These are phyloP conservation scores for Cryptotermes secundus DNA, from an alignment of 1,140 invertebrate species.

Conservation along the genomic window DNA sequence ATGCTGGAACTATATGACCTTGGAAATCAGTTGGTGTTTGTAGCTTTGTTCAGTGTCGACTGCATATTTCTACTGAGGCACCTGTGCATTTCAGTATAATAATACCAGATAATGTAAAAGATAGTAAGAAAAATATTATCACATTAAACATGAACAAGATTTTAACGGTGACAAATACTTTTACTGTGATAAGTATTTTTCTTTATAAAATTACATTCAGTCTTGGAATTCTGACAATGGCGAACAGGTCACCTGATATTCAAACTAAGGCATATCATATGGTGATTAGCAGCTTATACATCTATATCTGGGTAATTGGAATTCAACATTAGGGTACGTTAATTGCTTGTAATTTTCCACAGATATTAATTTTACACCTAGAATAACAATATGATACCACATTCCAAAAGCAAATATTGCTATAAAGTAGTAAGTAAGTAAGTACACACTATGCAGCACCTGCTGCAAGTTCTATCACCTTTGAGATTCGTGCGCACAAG, in stretches of 20 bases:
- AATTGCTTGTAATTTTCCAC: neutral
- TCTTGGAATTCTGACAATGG: neutral
- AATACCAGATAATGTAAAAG: neutral
- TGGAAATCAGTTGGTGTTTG: too few relatives aligned
- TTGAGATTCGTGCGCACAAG: neutral
- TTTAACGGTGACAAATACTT: neutral
- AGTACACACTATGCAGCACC: neutral
- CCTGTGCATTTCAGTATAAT: neutral
- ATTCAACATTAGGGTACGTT: neutral
- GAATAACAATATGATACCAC: neutral
- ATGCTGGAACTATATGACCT: too few relatives aligned
- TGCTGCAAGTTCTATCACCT: too few relatives aligned
- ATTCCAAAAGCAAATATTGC: neutral
- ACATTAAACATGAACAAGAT: neutral
- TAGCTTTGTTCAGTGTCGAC: too few relatives aligned
- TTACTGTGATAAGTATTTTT: conserved; percentile 3
- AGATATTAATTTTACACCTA: neutral
- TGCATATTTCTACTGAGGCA: neutral
- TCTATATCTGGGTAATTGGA: neutral
- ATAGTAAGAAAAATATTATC: conserved; percentile 7
- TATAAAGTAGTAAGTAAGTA: too few relatives aligned
- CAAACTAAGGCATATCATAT: neutral
- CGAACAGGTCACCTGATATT: neutral
- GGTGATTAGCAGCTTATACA: neutral
- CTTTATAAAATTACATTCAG: conserved; percentile 18